Evolutionary conservation across 2,888 invertebrate genomes (phyloP), one percentile per base, ranked within the genome.

Genomic region (Dryococelus australis): DNA sequence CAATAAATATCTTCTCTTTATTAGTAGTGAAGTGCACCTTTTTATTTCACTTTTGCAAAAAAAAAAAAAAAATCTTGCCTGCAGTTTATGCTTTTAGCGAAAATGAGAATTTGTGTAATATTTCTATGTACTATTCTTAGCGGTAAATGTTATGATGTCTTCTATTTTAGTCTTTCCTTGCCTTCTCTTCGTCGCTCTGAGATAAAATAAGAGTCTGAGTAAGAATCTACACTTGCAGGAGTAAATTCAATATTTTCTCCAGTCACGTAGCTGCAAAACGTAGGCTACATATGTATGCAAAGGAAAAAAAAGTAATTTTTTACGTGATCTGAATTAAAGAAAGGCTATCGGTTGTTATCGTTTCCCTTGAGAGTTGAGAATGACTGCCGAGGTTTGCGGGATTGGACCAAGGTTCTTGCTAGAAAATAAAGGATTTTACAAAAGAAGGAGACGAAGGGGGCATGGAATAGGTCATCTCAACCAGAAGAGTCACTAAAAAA

Each of bases 211-310:
- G 65, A 65, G n/a, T 24, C n/a, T 1, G 20, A 16, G 65, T n/a
- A 65, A 65, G 65, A 16, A 65, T 12, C 6, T 65, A 65, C 65
- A 65, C 65, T 65, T 65, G 65, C 65, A 65, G 24, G 65, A 65
- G 65, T 65, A 65, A 24, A 65, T 65, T 65, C 65, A 65, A 65
- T 65, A 65, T 65, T 65, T 65, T 65, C 65, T 65, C 65, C 65
- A 20, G 65, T 65, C 65, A 65, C 65, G 65, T 65, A 65, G 24
- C 20, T 20, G 10, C 6, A 65, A 65, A 65, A 65, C 65, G 65
- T 10, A 65, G 65, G 65, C 24, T 65, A 65, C 65, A 65, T n/a
- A 65, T 65, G 65, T 65, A 65, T 65, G 65, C 24, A 65, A 65
- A 65, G 65, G n/a, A n/a, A n/a, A n/a, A 20, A 65, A 65, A 65